A percentile compares a stretch with the other conserved stretches of the same genome.
These are phyloP conservation scores for Drosophila ustulata DNA, from an alignment of 2,888 invertebrate genomes.

Conservation along the genomic window DNA sequence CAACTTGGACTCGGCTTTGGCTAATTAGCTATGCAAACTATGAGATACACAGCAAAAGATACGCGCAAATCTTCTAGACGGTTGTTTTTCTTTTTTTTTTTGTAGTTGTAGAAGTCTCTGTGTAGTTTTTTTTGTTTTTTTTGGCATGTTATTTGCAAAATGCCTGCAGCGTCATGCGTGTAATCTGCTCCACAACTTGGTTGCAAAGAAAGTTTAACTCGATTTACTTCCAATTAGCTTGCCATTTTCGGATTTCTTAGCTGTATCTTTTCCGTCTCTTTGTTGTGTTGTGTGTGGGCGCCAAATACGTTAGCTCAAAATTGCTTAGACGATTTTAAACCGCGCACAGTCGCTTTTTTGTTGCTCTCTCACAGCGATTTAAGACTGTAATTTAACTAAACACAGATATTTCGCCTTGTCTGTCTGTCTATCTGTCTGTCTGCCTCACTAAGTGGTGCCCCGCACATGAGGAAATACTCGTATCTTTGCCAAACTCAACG, in stretches of 20 bases:
- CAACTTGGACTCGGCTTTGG: constrained; percentile 35
- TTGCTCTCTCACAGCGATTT: constrained; percentile 10
- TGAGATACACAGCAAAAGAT: constrained; percentile 76
- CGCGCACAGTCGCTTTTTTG: not conserved
- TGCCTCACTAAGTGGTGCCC: constrained; percentile 62
- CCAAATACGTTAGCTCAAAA: constrained; percentile 65
- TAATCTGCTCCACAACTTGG: constrained; percentile 48
- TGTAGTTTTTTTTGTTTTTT: constrained; percentile 21
- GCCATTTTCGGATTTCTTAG: constrained; percentile 62
- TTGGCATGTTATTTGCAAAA: constrained; percentile 51
- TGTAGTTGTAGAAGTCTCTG: not conserved
- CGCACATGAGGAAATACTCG: constrained; percentile 15
- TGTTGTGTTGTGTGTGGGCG: constrained; percentile 64
- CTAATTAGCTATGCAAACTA: constrained; percentile 82
- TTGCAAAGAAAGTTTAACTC: constrained; percentile 74
- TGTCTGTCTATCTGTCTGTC: constrained; percentile 25
- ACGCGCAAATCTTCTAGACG: constrained; percentile 58
- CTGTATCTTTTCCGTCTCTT: constrained; percentile 6
- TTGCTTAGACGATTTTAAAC: constrained; percentile 53
- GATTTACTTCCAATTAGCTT: constrained; percentile 75
- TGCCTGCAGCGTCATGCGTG: constrained; percentile 75
- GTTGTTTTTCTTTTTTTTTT: constrained; percentile 17
- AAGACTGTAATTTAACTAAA: constrained; percentile 73
- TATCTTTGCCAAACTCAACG: constrained; percentile 8
- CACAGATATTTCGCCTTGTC: constrained; percentile 60